Conservation (phyloP, 2,113 vertebrate species). For the Nothocercus julius region DNA sequence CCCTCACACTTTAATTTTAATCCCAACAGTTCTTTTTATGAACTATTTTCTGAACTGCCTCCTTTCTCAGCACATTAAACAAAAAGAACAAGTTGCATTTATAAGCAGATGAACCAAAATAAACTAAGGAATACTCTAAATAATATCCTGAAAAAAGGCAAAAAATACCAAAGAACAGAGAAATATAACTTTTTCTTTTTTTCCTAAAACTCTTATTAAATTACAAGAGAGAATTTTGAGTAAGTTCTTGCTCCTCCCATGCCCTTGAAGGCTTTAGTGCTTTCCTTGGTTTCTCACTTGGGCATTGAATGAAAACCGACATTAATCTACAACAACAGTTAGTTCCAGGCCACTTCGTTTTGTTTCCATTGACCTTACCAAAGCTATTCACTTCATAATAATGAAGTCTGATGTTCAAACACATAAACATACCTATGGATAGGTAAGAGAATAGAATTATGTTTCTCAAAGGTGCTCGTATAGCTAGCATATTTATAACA, state of each 20-base stretch:
- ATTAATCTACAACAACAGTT: not conserved
- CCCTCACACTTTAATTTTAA: not conserved
- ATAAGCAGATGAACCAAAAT: not conserved
- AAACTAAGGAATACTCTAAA: not conserved
- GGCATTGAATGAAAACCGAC: not conserved
- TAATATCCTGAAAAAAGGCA: accelerated
- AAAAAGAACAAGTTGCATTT: not conserved
- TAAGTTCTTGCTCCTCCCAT: not conserved
- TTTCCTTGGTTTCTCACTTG: not conserved
- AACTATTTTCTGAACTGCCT: not conserved
- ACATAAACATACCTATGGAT: not conserved
- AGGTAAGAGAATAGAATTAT: not conserved
- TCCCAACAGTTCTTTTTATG: not conserved
- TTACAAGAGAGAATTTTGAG: not conserved
- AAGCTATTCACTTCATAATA: not conserved
- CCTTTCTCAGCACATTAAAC: not conserved
- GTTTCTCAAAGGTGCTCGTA: not conserved
- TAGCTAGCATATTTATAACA: not conserved
- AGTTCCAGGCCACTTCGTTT: not conserved
- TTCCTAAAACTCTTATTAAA: not conserved
- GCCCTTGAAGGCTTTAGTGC: not conserved
- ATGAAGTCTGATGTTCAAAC: not conserved
- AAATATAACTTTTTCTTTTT: not conserved
- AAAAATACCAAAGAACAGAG: not conserved
- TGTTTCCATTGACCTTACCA: not conserved